These are phyloP conservation scores for Gyrodactylus bullatarudis DNA, from an alignment of 1,140 invertebrate genomes.

Conservation along the genomic window DNA sequence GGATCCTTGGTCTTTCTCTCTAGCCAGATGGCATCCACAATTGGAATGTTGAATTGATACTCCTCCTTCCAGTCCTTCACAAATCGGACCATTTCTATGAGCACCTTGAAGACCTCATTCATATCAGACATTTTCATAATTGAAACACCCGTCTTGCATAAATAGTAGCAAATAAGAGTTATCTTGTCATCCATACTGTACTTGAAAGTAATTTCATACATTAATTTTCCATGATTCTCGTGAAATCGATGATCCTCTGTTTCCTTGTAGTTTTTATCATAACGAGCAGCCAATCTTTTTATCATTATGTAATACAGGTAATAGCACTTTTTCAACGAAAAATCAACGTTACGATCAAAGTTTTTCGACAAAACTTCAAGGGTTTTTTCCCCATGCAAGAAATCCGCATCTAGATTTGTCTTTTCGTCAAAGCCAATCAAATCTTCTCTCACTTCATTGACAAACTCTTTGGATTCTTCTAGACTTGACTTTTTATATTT, in stretches of 20 bases:
- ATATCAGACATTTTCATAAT: neutral
- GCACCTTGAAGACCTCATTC: neutral
- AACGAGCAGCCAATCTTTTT: neutral
- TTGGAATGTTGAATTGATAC: neutral
- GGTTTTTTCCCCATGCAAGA: neutral
- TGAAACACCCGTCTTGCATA: neutral
- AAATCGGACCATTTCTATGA: neutral
- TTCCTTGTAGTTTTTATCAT: neutral
- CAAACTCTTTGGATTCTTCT: neutral
- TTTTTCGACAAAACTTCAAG: neutral
- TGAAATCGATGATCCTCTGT: neutral
- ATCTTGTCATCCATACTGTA: neutral
- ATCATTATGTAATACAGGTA: neutral
- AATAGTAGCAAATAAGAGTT: neutral
- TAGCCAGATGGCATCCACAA: neutral
- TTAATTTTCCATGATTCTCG: neutral
- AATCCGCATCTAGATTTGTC: neutral
- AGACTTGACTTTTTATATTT: neutral
- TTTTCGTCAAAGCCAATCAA: neutral
- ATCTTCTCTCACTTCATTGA: neutral
- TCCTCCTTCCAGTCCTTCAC: neutral
- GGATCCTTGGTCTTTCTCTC: neutral
- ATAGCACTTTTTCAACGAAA: neutral
- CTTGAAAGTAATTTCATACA: neutral
- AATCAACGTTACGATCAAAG: neutral